Evolutionary conservation across 2,888 invertebrate species (phyloP).

Genomic region (Bembecia ichneumoniformis): DNA sequence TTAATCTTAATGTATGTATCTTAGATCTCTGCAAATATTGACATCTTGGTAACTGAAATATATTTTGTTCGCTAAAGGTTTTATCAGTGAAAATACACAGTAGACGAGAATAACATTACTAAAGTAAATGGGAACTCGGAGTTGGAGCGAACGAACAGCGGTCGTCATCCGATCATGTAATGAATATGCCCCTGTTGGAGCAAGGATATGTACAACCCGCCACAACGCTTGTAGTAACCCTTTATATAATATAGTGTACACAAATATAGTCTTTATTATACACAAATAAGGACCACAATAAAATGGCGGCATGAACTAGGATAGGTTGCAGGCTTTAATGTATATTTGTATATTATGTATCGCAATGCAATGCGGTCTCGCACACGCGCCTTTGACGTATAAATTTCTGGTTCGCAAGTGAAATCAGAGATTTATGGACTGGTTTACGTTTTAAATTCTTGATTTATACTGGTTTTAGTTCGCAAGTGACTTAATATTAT

Average conservation of each 20-base stretch:
- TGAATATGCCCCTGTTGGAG: constrained; percentile 31
- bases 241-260: background rate
- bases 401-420: constrained; percentile 13
- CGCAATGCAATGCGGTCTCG: constrained; percentile 1
- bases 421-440: constrained; percentile 21
- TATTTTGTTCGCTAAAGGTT: too few species aligned
- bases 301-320: too few species aligned
- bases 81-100: too few species aligned
- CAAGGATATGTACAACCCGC: background rate
- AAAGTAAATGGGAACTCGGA: too few species aligned
- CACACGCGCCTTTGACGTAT: background rate
- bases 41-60: too few species aligned
- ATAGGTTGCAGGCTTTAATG: background rate
- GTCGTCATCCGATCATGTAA: constrained; percentile 34
- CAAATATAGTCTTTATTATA: background rate
- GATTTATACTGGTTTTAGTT: constrained; percentile 1
- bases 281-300: background rate
- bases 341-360: background rate
- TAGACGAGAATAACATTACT: too few species aligned
- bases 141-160: background rate
- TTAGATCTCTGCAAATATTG: too few species aligned
- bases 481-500: background rate
- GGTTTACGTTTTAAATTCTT: constrained; percentile 13
- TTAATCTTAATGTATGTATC: too few species aligned
- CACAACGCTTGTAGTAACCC: background rate